Percentiles rank a stretch among this genome's conserved stretches.
Evolutionary conservation across 1,140 invertebrate genomes (phyloP).

Genomic region (Leptinotarsa defecta): DNA sequence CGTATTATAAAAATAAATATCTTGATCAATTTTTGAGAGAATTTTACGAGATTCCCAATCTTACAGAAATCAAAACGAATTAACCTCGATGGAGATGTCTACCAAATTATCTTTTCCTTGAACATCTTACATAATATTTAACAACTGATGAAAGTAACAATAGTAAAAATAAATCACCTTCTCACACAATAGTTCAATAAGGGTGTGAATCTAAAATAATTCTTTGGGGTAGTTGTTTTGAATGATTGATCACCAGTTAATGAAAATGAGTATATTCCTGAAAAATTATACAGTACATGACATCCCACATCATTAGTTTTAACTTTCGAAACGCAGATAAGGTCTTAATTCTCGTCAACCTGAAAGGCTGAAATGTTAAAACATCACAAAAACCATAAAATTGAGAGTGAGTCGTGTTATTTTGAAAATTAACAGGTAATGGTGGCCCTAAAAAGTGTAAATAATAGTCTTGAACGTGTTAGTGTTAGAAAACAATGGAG

Average conservation of each 20-base stretch:
- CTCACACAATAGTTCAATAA: too few relatives aligned
- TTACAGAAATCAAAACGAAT: too few relatives aligned
- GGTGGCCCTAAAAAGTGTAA: slow-evolving; percentile 2
- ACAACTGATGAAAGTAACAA: too few relatives aligned
- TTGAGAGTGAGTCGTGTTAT: neutral
- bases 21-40: too few relatives aligned
- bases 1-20: too few relatives aligned
- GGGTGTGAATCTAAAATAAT: neutral
- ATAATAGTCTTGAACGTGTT: neutral
- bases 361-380: neutral
- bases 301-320: slow-evolving; percentile 6
- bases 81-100: too few relatives aligned
- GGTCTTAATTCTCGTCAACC: neutral
- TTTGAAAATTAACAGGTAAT: neutral
- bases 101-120: too few relatives aligned
- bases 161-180: too few relatives aligned
- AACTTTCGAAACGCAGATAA: neutral
- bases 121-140: too few relatives aligned
- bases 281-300: neutral
- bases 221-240: neutral
- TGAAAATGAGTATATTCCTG: neutral
- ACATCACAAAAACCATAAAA: neutral
- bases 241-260: neutral
- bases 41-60: too few relatives aligned
- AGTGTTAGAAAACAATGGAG: neutral